Percentiles rank a stretch among this genome's conserved stretches.
Evolutionary conservation across 1,140 invertebrate species (phyloP).

Genomic region (Penaeus vannamei): DNA sequence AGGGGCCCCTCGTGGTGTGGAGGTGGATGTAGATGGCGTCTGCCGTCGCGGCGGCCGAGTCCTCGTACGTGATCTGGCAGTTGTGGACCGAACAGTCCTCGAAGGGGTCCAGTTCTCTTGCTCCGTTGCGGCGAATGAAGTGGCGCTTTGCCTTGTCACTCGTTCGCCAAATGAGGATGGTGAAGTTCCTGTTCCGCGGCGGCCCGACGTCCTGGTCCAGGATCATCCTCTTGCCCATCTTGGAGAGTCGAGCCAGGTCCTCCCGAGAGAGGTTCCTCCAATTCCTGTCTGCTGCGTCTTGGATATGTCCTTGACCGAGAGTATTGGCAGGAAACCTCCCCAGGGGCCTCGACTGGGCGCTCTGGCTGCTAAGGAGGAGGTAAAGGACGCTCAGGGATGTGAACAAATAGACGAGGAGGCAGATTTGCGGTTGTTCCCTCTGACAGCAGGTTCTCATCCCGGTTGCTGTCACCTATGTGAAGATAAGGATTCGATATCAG

Average conservation of each 20-base stretch:
- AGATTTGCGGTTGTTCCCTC: too few species aligned
- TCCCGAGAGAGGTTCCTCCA: not conserved
- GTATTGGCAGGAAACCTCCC: too few species aligned
- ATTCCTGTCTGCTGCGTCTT: not conserved
- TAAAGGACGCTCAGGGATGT: too few species aligned
- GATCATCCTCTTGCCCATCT: constrained; percentile 26
- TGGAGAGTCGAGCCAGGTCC: not conserved
- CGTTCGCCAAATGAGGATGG: constrained; percentile 66
- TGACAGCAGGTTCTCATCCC: too few species aligned
- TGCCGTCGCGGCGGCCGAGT: not conserved
- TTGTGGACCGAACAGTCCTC: constrained; percentile 74
- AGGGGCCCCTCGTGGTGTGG: not conserved
- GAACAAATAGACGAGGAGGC: too few species aligned
- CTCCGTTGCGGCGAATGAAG: constrained; percentile 66
- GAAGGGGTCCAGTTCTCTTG: constrained; percentile 72
- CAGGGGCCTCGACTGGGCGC: too few species aligned
- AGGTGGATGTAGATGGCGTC: constrained; percentile 45
- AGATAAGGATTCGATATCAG: too few species aligned
- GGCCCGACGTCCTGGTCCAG: not conserved
- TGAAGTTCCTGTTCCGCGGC: constrained; percentile 36
- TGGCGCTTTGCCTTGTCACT: constrained; percentile 63
- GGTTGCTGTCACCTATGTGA: too few species aligned
- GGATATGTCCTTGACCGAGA: too few species aligned
- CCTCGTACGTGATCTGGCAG: constrained; percentile 74
- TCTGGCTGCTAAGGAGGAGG: too few species aligned